A percentile compares a stretch with the other conserved stretches of the same genome.
phyloP scores from a whole-genome alignment of 2,797 vertebrate genomes.

The Triplophysa bombifrons region DNA sequence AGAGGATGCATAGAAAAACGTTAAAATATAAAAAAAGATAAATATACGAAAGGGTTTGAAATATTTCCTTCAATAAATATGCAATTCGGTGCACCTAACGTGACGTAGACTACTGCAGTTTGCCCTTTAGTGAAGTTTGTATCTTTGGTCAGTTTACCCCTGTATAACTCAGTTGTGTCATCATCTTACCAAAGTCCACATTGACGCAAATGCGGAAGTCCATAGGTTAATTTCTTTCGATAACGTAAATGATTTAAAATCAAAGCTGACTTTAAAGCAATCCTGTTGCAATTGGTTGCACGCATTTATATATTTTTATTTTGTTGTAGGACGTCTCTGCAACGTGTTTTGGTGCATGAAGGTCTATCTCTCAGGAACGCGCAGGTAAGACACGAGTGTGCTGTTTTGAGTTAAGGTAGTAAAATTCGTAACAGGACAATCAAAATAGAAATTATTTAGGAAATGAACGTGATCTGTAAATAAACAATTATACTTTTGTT shows the following conservation, averaged over 20 bases:
- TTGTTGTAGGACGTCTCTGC: background rate
- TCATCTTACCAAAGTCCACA: conserved; percentile 68
- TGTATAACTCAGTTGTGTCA: conserved; percentile 56
- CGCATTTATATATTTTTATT: background rate
- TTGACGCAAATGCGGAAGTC: conserved; percentile 63
- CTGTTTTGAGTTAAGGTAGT: background rate
- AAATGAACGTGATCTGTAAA: no score
- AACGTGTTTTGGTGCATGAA: conserved; percentile 10
- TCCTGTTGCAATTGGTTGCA: background rate
- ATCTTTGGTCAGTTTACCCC: conserved; percentile 15
- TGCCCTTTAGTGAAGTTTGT: conserved; percentile 12
- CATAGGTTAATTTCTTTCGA: conserved; percentile 27
- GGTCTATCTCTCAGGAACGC: background rate
- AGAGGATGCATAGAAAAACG: no score
- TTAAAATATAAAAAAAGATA: no score
- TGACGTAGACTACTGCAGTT: background rate
- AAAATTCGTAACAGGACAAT: background rate
- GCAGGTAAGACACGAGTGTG: conserved; percentile 10
- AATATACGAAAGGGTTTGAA: no score
- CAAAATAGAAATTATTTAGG: background rate
- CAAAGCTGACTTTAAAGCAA: conserved; percentile 18
- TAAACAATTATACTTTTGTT: no score
- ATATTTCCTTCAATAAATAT: no score
- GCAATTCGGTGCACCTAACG: background rate
- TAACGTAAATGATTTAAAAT: conserved; percentile 29